Base-by-base conservation (phyloP, 2,888 invertebrate genomes). In the Nemoura dubitans region DNA sequence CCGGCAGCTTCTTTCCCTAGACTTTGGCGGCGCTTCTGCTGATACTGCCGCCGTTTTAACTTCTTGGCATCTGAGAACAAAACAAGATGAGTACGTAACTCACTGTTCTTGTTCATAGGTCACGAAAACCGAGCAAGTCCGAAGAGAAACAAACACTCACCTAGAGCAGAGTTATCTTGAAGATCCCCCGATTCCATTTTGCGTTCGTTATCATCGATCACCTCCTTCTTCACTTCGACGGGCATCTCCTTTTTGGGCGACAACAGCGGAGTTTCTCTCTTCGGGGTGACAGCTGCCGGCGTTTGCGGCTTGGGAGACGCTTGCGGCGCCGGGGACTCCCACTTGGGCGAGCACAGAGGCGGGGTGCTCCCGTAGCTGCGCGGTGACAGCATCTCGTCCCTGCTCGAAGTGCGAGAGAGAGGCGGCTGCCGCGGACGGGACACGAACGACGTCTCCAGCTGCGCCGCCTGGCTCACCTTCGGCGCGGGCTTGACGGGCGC, bases 11-110 rank as follows among this genome's bases (percentile, higher is more conserved):
- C 97, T 92, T 95, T 96, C 90, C 94, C 96, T 91, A 92, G 92
- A 92, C 94, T 94, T 91, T 94, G 95, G 89, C 96, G 94, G 84
- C 97, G 93, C 89, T 97, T 96, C 90, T 97, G 96, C 90, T 97
- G 96, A 91, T 97, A 96, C 90, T 96, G 95, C 81, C 96, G 93
- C 88, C 96, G 93, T 90, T 96, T 95, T 87, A 95, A 93, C 90
- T 96, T 96, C 89, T 96, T 93, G 88, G 92, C 90, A 91, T 93
- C 93, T 91, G 89, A 29, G 86, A 86, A 82, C 21, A 86, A 16
- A 76, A 77, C 16, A 43, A 28, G 30, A 30, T n/a, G 36, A 59
- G 6, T 1, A 59, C 14, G 21, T 59, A 10, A 28, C 2, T 28
- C 27, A 78, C 78, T 10, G 78, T 1, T 78, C 29, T n/a, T 28